Evolutionary conservation across 2,797 vertebrate genomes (phyloP).

Genomic region (Salarias fasciatus): DNA sequence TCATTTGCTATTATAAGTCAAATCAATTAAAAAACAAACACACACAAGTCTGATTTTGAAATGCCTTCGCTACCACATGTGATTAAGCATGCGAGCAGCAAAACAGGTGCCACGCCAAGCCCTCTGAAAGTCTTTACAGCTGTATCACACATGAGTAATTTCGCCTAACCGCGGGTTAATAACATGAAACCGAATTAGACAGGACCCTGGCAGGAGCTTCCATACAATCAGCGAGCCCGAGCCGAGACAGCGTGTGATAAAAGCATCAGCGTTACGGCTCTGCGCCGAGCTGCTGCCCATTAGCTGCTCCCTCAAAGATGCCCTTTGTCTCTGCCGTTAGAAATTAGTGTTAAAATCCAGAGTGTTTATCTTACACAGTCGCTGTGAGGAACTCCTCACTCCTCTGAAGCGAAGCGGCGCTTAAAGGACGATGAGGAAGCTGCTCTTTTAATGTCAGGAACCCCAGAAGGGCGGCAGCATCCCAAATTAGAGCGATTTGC

Average conservation of each 20-base stretch:
- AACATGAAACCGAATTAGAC: slow-evolving; percentile 28
- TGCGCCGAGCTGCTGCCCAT: slow-evolving; percentile 47
- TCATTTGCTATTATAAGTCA: no score
- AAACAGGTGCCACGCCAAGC: background rate
- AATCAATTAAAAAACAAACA: no score
- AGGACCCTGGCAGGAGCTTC: slow-evolving; percentile 33
- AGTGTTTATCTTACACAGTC: slow-evolving; percentile 27
- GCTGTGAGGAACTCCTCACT: slow-evolving; percentile 13
- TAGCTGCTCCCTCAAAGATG: slow-evolving; percentile 50
- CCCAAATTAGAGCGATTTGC: no score
- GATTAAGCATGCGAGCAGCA: no score
- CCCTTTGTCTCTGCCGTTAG: slow-evolving; percentile 57
- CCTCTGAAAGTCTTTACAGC: slow-evolving; percentile 1
- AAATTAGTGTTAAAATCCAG: slow-evolving; percentile 37
- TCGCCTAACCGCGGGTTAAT: slow-evolving; percentile 16
- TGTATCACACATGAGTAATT: background rate
- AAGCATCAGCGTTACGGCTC: slow-evolving; percentile 50
- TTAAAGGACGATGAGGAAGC: no score
- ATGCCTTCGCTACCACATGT: no score
- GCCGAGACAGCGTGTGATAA: slow-evolving; percentile 49
- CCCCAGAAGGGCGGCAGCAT: no score
- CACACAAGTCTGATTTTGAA: no score
- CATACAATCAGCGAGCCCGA: slow-evolving; percentile 28
- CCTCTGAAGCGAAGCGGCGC: no score
- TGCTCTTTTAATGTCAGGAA: no score